Evolutionary conservation across 2,113 vertebrate species (phyloP).

Genomic region (Tachuris rubrigastra): DNA sequence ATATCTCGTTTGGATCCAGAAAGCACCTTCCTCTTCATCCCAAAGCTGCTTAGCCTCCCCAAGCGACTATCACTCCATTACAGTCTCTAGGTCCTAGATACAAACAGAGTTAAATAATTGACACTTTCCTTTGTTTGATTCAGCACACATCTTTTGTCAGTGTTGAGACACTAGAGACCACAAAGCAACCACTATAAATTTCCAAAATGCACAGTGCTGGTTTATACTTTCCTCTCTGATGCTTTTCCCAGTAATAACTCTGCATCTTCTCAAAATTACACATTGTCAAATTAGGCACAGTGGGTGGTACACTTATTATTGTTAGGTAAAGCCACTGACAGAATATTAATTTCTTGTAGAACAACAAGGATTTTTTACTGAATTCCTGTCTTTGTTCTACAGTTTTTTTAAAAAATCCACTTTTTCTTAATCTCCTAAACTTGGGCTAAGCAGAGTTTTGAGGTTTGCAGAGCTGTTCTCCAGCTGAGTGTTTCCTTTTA

Average conservation of each 20-base stretch:
- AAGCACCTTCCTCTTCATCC: not conserved
- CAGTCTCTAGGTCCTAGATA: not conserved
- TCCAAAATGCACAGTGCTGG: not conserved
- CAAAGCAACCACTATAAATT: not conserved
- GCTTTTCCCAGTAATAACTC: not conserved
- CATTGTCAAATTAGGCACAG: conserved; percentile 16
- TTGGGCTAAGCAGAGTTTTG: conserved; percentile 72
- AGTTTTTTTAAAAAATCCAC: not conserved
- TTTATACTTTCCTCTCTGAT: not conserved
- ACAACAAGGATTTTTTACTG: not conserved
- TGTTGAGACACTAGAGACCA: not conserved
- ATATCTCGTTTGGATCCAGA: not conserved
- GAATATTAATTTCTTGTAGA: not conserved
- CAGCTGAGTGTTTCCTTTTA: conserved; percentile 76
- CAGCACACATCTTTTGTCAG: not conserved
- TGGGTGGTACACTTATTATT: not conserved
- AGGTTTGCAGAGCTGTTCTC: conserved; percentile 72
- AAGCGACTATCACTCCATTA: not conserved
- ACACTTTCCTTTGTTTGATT: not conserved
- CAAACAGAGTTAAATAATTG: not conserved
- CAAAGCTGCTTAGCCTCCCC: not conserved
- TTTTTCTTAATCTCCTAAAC: conserved; percentile 68
- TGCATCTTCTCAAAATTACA: conserved; percentile 1
- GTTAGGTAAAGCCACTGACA: not conserved
- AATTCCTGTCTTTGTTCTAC: not conserved